Evolutionary conservation across 1,140 invertebrate species (phyloP).

Genomic region (Plodia interpunctella): DNA sequence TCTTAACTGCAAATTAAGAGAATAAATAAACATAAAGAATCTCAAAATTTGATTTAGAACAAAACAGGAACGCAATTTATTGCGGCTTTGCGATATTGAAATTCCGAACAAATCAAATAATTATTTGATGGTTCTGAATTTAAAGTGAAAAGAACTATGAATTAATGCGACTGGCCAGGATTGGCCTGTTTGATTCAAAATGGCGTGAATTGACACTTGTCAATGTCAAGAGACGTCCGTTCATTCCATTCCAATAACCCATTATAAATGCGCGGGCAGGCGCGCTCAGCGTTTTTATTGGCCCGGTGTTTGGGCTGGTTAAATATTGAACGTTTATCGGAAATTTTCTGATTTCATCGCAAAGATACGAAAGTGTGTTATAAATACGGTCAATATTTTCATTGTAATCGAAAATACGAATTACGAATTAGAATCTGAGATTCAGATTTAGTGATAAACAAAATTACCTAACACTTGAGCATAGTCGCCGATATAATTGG

Average conservation of each 20-base stretch:
- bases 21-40: too few relatives aligned
- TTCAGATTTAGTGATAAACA: too few relatives aligned
- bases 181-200: neutral
- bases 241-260: neutral
- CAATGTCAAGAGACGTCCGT: neutral
- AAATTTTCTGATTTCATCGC: neutral
- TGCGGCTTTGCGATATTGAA: neutral
- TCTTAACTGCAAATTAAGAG: too few relatives aligned
- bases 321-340: constrained; percentile 1
- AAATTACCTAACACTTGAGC: too few relatives aligned
- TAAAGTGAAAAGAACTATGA: neutral
- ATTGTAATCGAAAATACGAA: too few relatives aligned
- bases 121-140: neutral
- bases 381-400: neutral
- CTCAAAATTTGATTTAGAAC: too few relatives aligned
- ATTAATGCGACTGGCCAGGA: neutral
- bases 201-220: neutral
- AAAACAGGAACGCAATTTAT: too few relatives aligned
- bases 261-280: neutral
- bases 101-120: neutral
- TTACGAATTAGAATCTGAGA: too few relatives aligned
- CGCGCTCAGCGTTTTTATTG: neutral
- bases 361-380: neutral
- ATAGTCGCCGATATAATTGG: too few relatives aligned
- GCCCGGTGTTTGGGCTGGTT: neutral